Conservation (phyloP, 37 sponge, comb jelly and placozoan species). For the Spongilla lacustris region DNA sequence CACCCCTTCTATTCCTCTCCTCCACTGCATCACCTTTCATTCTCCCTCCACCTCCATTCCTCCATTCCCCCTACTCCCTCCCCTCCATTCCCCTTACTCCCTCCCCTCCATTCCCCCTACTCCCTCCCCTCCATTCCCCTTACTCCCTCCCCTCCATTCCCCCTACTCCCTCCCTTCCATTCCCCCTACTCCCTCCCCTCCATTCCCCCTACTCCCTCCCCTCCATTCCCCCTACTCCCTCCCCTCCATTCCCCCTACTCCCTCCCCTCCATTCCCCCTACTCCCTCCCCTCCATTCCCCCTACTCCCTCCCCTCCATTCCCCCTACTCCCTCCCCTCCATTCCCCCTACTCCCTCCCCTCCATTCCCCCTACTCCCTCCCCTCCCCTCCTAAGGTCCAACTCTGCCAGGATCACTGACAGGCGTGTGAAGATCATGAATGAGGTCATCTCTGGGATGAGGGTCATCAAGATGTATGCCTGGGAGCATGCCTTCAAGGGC, state of each 20-base stretch:
- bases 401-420: slow-evolving; percentile 72
- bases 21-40: slow-evolving; percentile 2
- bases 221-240: not conserved
- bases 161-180: too few species aligned
- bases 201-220: not conserved
- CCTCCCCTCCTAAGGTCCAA: slow-evolving; percentile 39
- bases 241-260: too few species aligned
- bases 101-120: slow-evolving; percentile 1
- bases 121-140: not conserved
- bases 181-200: slow-evolving; percentile 3
- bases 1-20: slow-evolving; percentile 3
- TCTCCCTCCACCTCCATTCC: slow-evolving; percentile 2
- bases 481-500: slow-evolving; percentile 83
- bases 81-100: slow-evolving; percentile 10
- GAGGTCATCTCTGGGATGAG: slow-evolving; percentile 86
- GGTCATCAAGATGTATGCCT: slow-evolving; percentile 92
- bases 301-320: not conserved
- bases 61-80: not conserved
- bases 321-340: too few species aligned
- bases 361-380: too few species aligned
- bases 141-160: too few species aligned
- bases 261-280: not conserved
- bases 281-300: not conserved
- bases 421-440: slow-evolving; percentile 74
- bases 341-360: too few species aligned